Percentiles rank a stretch among this genome's conserved stretches.
These are phyloP conservation scores for Pterois miles DNA, from an alignment of 2,797 vertebrate species.

Conservation along the genomic window DNA sequence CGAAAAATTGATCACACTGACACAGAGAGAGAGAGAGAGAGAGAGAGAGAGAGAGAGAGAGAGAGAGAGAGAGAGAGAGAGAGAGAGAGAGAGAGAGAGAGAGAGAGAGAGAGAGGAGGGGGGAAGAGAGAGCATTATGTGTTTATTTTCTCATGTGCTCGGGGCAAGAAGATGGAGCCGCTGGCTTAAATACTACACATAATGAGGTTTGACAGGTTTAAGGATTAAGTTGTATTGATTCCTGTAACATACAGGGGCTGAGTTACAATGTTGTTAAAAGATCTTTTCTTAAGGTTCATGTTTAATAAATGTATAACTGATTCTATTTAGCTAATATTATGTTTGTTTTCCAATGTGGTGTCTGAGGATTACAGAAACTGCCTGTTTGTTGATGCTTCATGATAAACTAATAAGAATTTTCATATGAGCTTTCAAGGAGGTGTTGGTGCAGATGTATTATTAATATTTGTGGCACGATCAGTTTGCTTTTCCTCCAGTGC, in stretches of 20 bases:
- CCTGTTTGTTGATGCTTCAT: not conserved
- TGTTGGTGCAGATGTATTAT: not conserved
- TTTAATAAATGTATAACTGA: not conserved
- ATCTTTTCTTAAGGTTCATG: not conserved
- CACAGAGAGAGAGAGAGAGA: constrained; percentile 49
- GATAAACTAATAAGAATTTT: not conserved
- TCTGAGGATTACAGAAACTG: constrained; percentile 10
- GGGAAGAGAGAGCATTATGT: constrained; percentile 28
- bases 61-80: not conserved
- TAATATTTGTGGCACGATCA: too few relatives aligned
- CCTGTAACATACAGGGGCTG: not conserved
- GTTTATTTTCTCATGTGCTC: constrained; percentile 51
- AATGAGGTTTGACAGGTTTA: constrained; percentile 45
- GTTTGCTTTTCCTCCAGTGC: not conserved
- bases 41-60: constrained; percentile 10
- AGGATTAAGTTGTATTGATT: constrained; percentile 7
- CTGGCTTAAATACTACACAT: constrained; percentile 31
- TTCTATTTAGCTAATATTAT: not conserved
- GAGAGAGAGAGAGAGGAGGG: constrained; percentile 1
- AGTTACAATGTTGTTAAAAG: not conserved
- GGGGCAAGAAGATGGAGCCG: constrained; percentile 40
- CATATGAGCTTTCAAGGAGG: not conserved
- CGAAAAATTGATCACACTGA: constrained; percentile 87
- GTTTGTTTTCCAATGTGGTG: not conserved
- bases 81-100: not conserved